Evolutionary conservation across 2,888 invertebrate species (phyloP), one percentile per base, ranked within the genome.

Genomic region (Papilio gigon): DNA sequence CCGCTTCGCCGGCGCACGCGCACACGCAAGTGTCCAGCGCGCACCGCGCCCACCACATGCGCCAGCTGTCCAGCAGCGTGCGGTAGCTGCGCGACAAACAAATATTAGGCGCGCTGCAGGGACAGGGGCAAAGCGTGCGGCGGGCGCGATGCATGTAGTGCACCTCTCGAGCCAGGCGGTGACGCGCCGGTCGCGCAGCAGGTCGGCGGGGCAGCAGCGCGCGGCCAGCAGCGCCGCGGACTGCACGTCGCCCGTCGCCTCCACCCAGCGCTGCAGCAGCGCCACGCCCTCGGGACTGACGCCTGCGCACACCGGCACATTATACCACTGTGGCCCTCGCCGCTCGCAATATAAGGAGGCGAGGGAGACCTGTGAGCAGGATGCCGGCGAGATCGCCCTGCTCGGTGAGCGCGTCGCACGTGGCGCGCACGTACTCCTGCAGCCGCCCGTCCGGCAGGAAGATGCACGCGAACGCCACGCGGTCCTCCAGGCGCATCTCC

Each of bases 401-500:
- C 70, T 94, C 94, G 30, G 94, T 94, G 74, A 98, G 93, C 75
- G 94, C 93, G 73, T 93, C 93, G 56, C 95, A 94, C 65, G 97
- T 93, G 73, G 93, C 93, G 72, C 95, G 94, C 62, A 98, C 92
- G 89, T 96, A 98, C 53, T 97, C 96, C 69, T 94, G 91, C 72
- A 98, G 92, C 87, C 96, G 94, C 20, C 90, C 90, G 88, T 98
- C 98, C 0, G 97, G 94, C 30, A 98, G 92, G 90, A 95, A 98
- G 80, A 95, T 95, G 80, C 97, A 95, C 22, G 98, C 97, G 89
- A 98, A 97, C n/a, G 97, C 98, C 64, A 98, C 95, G 77, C 97
- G 93, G 89, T 98, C 98, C 74, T 96, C 95, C 9, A 98, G 94
- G 0, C 96, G 95, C 89, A 98, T 95, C 58, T 95, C 96, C 50